Base-by-base conservation (phyloP, 2,888 invertebrate genomes). In the Drosophila tripunctata region DNA sequence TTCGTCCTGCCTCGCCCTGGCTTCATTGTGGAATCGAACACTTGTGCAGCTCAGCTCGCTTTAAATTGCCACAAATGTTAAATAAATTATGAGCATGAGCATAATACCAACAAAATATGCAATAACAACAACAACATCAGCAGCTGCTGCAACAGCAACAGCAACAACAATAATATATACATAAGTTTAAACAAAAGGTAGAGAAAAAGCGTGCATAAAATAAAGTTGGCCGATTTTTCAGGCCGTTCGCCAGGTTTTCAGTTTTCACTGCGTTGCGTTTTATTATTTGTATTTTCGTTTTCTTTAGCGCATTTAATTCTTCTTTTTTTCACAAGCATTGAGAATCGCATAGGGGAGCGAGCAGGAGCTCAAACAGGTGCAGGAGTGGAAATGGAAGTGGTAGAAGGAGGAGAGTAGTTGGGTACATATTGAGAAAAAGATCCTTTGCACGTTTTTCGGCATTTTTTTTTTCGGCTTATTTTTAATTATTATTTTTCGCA, bases 401-500 rank as follows among this genome's bases (percentile, higher is more conserved):
- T 14, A 17, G 14, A 22, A 4, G 36, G 4, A 7, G 17, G 15
- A 4, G 6, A 0, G 38, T 2, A 38, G 12, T 4, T 8, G 12
- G 44, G n/a, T 3, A 12, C n/a, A 17, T 47, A 44, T 44, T 40
- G 50, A 55, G 61, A 57, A 56, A 30, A 54, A 47, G 30, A 78
- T 78, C 66, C 75, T 66, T 74, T 80, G 57, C 57, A 43, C 57
- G 64, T 50, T 50, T 50, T 50, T 47, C 65, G 44, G 48, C 10
- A 8, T 27, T 27, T 27, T 27, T 27, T 52, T 70, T 48, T 65
- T 60, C 41, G 67, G 62, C 76, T 81, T 83, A 80, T 78, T 87
- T 78, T 75, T 87, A 78, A 87, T 81, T 82, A 81, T 85, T 66
- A 78, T 84, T 82, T 83, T 78, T 70, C 79, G 82, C 85, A 81